Base-by-base conservation (phyloP, 2,888 invertebrate species). In the Silvanus unidentatus region DNA sequence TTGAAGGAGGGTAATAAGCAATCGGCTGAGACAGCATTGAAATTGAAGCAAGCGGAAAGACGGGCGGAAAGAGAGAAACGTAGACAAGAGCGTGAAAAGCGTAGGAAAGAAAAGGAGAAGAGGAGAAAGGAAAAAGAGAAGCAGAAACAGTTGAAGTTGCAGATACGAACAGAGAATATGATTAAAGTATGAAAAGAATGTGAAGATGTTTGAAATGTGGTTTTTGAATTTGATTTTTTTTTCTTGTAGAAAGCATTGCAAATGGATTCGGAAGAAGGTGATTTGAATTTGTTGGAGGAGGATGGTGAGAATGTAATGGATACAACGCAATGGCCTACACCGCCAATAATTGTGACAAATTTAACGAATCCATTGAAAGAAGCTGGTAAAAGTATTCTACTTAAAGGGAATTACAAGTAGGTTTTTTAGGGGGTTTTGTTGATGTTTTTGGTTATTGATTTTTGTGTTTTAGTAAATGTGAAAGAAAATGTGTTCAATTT, bases 351-450 rank as follows among this genome's bases (percentile, higher is more conserved):
- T 5, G 41, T 61, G 15, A 44, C 60, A 4, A 50, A 62, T 2
- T 55, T 72, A 11, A 35, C 50, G 28, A 44, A 43, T 15, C 70
- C 70, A 10, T n/a, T 32, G 2, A 75, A 74, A 36, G 69, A 75
- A 1, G 73, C 76, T 9, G 71, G 73, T 11, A 77, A 76, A 55
- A 78, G 81, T 40, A 81, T 81, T 47, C 68, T 81, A 30, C 69
- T 78, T 22, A 71, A 74, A 27, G 70, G 75, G 16, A 77, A 77
- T 34, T 75, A 73, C 59, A 73, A 75, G 75, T 75, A 60, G 44
- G 45, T 44, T 47, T 34, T 34, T 39, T 41, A 27, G 27, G 34
- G 39, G 4, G 8, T 22, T 8, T 5, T 41, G n/a, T 16, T 15
- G 6, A 16, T 15, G 16, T 9, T 39, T n/a, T n/a, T n/a, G n/a